A percentile compares a stretch with the other conserved stretches of the same genome.
These are phyloP conservation scores for Hydropsyche tenuis DNA, from an alignment of 1,140 invertebrate genomes.

Conservation along the genomic window DNA sequence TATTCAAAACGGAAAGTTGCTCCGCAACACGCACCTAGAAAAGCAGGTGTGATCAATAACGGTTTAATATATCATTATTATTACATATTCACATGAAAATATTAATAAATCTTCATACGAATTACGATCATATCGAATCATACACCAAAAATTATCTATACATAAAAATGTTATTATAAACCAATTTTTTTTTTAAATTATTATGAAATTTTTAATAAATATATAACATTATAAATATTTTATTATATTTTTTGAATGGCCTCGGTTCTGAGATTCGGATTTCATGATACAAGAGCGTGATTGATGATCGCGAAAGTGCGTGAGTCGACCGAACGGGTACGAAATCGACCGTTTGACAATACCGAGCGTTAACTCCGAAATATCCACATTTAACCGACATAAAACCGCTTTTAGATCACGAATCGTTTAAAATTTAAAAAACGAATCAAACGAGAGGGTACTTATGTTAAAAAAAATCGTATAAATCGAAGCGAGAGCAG, in stretches of 20 bases:
- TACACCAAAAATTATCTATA: background rate
- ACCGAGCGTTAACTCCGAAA: no score
- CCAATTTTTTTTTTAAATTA: background rate
- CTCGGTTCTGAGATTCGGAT: background rate
- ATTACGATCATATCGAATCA: no score
- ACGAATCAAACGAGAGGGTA: no score
- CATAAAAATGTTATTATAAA: background rate
- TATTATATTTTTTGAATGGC: background rate
- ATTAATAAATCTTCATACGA: no score
- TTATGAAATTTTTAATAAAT: background rate
- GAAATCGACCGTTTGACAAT: background rate
- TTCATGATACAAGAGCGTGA: background rate
- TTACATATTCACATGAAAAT: no score
- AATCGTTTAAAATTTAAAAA: no score
- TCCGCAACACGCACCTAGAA: constrained; percentile 17
- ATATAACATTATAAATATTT: background rate
- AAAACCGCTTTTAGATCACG: no score
- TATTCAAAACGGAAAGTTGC: constrained; percentile 30
- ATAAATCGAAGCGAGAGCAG: no score
- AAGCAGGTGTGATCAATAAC: background rate
- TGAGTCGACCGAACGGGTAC: constrained; percentile 2
- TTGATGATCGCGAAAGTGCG: constrained; percentile 18
- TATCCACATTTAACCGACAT: no score
- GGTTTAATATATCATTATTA: background rate
- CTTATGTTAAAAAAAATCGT: no score